Evolutionary conservation across 2,113 vertebrate genomes (phyloP).

Genomic region (Camelus bactrianus): DNA sequence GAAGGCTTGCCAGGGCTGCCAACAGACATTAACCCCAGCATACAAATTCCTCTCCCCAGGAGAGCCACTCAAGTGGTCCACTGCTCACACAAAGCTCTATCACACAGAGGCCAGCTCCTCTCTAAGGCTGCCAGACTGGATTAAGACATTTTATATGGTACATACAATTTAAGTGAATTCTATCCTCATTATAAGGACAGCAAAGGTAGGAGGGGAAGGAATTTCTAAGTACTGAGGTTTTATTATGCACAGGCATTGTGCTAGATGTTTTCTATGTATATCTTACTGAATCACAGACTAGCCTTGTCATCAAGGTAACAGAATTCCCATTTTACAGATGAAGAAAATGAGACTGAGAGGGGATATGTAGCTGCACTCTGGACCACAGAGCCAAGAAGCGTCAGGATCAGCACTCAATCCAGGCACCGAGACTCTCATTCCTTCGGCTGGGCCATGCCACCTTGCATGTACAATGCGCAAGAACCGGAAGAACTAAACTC

Average conservation of each 20-base stretch:
- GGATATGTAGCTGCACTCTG: not conserved
- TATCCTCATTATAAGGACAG: not conserved
- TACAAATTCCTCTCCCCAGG: not conserved
- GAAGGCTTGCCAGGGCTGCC: not conserved
- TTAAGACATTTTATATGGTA: not conserved
- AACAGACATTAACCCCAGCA: not conserved
- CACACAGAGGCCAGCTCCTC: not conserved
- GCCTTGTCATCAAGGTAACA: not conserved
- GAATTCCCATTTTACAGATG: conserved; percentile 23
- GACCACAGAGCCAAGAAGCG: not conserved
- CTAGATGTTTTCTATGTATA: not conserved
- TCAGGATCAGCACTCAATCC: not conserved
- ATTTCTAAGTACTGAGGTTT: not conserved
- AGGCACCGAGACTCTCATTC: not conserved
- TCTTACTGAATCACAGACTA: not conserved
- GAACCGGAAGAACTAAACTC: conserved; percentile 46
- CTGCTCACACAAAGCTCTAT: not conserved
- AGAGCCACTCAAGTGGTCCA: not conserved
- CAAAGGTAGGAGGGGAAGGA: not conserved
- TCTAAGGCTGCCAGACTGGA: not conserved
- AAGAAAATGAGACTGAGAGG: not conserved
- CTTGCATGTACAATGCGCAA: not conserved
- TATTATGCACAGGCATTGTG: not conserved
- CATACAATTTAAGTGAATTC: not conserved
- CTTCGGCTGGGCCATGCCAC: not conserved